phyloP scores from a whole-genome alignment of 30 jellyfish, hydroid and myxozoan species.

The Aurelia coerulea region DNA sequence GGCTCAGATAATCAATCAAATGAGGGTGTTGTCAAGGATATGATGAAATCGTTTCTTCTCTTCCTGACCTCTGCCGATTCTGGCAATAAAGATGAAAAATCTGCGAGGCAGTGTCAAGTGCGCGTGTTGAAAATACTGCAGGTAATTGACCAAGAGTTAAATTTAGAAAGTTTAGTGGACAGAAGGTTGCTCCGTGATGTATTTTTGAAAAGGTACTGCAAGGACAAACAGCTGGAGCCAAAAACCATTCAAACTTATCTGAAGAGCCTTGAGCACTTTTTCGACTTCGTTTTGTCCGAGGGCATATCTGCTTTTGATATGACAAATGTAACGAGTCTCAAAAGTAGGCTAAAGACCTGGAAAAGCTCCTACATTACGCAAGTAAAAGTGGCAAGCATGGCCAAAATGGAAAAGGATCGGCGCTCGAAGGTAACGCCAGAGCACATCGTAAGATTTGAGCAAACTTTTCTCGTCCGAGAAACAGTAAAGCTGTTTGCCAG shows the following conservation, averaged over 20 bases:
- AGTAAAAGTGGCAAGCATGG: constrained; percentile 51
- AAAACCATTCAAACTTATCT: constrained; percentile 12
- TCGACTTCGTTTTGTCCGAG: constrained; percentile 14
- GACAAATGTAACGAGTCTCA: constrained; percentile 18
- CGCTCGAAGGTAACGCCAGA: constrained; percentile 44
- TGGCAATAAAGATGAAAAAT: constrained; percentile 22
- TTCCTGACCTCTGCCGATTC: constrained; percentile 27
- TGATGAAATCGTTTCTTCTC: constrained; percentile 6
- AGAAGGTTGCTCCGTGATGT: constrained; percentile 13
- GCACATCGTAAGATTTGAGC: constrained; percentile 23
- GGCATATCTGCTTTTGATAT: constrained; percentile 22
- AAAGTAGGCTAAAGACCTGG: constrained; percentile 44
- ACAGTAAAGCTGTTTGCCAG: constrained; percentile 31
- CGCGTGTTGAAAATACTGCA: constrained; percentile 19
- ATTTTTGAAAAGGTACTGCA: constrained; percentile 26
- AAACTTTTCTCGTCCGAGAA: constrained; percentile 22
- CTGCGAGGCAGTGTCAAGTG: constrained; percentile 25
- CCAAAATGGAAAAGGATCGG: constrained; percentile 46
- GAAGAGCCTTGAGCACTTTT: constrained; percentile 13
- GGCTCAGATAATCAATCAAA: background rate
- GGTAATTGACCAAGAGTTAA: constrained; percentile 1
- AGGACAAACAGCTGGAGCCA: constrained; percentile 14
- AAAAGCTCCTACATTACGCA: constrained; percentile 35
- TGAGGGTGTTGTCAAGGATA: background rate
- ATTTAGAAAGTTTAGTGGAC: constrained; percentile 9